These are phyloP conservation scores for Pithys albifrons DNA, from an alignment of 2,113 vertebrate genomes.

Conservation along the genomic window DNA sequence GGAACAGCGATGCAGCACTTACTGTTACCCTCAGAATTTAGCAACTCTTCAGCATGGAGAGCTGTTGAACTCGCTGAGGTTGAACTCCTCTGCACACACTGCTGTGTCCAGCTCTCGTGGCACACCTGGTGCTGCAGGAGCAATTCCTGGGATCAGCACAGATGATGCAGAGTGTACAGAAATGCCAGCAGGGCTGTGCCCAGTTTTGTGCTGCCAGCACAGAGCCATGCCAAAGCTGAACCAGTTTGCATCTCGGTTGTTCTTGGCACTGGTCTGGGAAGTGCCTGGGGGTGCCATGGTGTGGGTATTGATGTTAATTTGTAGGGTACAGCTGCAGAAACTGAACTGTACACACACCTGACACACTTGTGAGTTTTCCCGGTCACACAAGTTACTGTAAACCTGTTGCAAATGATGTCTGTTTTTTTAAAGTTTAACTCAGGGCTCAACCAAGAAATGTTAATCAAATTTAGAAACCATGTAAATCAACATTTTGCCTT, in stretches of 20 bases:
- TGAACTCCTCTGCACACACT: background rate
- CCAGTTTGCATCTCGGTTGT: background rate
- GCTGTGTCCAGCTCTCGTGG: background rate
- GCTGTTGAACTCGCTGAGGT: background rate
- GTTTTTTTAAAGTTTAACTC: background rate
- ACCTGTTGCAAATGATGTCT: background rate
- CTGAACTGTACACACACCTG: fast-evolving
- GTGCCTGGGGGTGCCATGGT: background rate
- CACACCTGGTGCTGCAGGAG: background rate
- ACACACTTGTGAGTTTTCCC: background rate
- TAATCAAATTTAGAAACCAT: background rate
- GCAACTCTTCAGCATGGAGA: background rate
- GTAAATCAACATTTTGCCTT: background rate
- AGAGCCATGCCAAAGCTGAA: background rate
- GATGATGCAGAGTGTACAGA: background rate
- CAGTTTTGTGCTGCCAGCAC: background rate
- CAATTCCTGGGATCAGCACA: background rate
- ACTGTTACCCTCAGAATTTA: background rate
- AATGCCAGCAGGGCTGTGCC: background rate
- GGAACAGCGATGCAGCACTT: background rate
- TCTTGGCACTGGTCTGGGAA: background rate
- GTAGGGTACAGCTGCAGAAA: background rate
- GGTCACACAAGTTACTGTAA: background rate
- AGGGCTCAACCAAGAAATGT: background rate
- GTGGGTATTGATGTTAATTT: background rate